Conservation (phyloP, 2,797 vertebrate genomes). For the Muraenolepis orangiensis region DNA sequence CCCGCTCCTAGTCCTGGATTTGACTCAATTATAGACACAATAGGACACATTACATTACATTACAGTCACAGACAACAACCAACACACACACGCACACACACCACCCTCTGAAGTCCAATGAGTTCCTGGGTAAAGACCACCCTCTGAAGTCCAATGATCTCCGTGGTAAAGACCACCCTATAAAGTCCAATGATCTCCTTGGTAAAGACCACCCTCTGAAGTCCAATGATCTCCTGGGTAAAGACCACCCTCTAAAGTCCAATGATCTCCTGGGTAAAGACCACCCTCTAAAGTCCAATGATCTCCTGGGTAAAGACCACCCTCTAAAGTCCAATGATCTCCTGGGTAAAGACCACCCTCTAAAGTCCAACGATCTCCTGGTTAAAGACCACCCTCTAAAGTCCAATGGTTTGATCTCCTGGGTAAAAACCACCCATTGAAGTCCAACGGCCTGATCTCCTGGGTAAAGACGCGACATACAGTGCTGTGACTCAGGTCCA, state of each 20-base stretch:
- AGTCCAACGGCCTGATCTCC: constrained; percentile 62
- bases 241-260: constrained; percentile 69
- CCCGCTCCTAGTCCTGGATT: too few relatives aligned
- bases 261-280: constrained; percentile 59
- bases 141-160: constrained; percentile 68
- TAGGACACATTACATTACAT: too few relatives aligned
- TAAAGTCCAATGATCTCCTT: too few relatives aligned
- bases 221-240: constrained; percentile 59
- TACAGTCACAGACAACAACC: too few relatives aligned
- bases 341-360: constrained; percentile 61
- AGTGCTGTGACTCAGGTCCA: constrained; percentile 66
- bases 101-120: constrained; percentile 66
- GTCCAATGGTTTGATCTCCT: constrained; percentile 59
- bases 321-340: constrained; percentile 68
- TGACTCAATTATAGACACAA: too few relatives aligned
- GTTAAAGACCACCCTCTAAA: constrained; percentile 67
- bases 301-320: constrained; percentile 57
- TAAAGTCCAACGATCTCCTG: constrained; percentile 65
- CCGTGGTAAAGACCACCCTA: too few relatives aligned
- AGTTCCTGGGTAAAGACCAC: constrained; percentile 57
- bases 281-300: constrained; percentile 67
- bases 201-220: constrained; percentile 67
- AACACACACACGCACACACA: too few relatives aligned
- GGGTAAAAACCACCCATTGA: constrained; percentile 62
- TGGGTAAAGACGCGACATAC: constrained; percentile 64